A percentile compares a stretch with the other conserved stretches of the same genome.
Evolutionary conservation across 2,797 vertebrate genomes (phyloP).

Genomic region (Manis pentadactyla): DNA sequence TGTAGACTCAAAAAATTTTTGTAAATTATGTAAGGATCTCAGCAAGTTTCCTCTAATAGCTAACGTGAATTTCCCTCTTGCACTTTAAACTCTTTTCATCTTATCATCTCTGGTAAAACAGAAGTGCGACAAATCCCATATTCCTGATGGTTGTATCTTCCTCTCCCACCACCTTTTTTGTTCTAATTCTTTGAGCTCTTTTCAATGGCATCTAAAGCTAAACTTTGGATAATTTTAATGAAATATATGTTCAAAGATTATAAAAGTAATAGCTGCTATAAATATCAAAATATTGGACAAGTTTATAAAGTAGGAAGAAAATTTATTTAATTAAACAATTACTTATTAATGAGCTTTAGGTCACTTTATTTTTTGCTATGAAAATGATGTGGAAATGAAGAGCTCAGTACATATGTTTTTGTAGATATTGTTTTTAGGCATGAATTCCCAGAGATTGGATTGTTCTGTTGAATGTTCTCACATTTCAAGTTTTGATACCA

Average conservation of each 20-base stretch:
- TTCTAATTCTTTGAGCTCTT: not conserved
- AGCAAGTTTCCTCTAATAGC: not conserved
- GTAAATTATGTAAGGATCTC: not conserved
- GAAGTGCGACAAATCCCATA: not conserved
- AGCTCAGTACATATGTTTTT: not conserved
- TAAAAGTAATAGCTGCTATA: not conserved
- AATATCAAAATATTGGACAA: not conserved
- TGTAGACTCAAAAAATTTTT: not conserved
- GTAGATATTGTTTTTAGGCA: not conserved
- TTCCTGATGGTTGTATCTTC: not conserved
- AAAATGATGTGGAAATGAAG: not conserved
- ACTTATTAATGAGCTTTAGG: not conserved
- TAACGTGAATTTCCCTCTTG: not conserved
- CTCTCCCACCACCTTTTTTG: not conserved
- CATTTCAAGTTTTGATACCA: not conserved
- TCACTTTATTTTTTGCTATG: not conserved
- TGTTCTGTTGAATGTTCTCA: not conserved
- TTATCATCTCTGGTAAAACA: not conserved
- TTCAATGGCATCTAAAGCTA: not conserved
- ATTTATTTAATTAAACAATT: not conserved
- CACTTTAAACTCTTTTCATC: not conserved
- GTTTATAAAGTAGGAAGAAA: not conserved
- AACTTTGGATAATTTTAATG: constrained; percentile 27
- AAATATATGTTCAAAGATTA: constrained; percentile 7
- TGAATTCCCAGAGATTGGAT: not conserved